Evolutionary conservation across 2,797 vertebrate genomes (phyloP).

Genomic region (Pseudomugil gertrudae): DNA sequence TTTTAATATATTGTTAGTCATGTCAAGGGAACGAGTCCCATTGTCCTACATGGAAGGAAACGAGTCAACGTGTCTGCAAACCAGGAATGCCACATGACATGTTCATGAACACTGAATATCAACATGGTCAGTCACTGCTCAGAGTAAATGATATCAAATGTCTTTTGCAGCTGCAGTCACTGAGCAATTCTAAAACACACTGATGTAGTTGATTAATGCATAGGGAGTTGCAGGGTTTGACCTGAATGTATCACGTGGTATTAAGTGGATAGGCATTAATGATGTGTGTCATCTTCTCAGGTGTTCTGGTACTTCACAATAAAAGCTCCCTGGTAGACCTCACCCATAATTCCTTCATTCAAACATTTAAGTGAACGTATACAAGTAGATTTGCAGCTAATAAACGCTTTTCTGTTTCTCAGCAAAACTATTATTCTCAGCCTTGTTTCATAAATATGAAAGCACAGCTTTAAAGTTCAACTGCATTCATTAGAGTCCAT

Average conservation of each 20-base stretch:
- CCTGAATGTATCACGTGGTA: constrained; percentile 49
- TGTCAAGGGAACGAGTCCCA: constrained; percentile 1
- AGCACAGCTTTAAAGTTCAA: no score
- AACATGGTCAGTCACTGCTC: background rate
- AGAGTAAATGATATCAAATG: constrained; percentile 1
- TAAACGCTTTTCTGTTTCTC: background rate
- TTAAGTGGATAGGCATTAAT: constrained; percentile 30
- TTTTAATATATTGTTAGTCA: constrained; percentile 9
- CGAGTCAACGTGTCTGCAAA: background rate
- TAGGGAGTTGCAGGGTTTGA: constrained; percentile 26
- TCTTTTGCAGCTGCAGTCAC: background rate
- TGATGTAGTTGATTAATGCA: constrained; percentile 34
- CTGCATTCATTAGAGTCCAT: no score
- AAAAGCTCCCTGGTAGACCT: constrained; percentile 1
- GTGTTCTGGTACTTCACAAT: background rate
- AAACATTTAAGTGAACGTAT: background rate
- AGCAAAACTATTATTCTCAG: background rate
- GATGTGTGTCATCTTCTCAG: constrained; percentile 11
- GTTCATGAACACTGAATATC: constrained; percentile 5
- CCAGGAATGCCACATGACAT: background rate
- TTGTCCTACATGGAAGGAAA: background rate
- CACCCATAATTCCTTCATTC: constrained; percentile 23
- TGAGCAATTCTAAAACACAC: constrained; percentile 14
- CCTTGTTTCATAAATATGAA: no score
- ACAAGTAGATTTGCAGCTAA: background rate